phyloP scores from a whole-genome alignment of 2,113 vertebrate species.

The Lates calcarifer region DNA sequence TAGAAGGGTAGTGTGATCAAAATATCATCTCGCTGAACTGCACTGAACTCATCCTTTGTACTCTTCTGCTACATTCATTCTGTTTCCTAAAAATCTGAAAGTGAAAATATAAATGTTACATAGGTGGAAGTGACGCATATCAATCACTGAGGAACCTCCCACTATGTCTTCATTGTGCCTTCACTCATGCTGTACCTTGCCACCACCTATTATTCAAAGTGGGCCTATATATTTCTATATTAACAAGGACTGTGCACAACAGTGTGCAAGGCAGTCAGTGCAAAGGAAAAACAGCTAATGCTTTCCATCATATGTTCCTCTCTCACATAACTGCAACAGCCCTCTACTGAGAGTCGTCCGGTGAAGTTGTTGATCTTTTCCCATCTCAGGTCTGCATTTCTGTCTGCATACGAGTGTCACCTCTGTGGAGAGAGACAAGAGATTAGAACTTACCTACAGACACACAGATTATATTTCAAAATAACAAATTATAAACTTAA shows the following conservation, averaged over 20 bases:
- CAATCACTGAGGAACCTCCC: neutral
- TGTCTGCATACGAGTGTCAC: conserved; percentile 45
- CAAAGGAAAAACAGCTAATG: conserved; percentile 31
- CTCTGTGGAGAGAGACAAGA: conserved; percentile 40
- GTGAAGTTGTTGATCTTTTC: neutral
- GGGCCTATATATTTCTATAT: neutral
- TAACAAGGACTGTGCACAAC: conserved; percentile 25
- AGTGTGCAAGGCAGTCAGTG: conserved; percentile 21
- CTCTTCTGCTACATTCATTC: conserved; percentile 12
- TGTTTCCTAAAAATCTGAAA: conserved; percentile 2
- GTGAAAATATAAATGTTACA: conserved; percentile 19
- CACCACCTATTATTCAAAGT: conserved; percentile 3
- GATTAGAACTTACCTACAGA: neutral
- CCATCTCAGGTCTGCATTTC: conserved; percentile 61
- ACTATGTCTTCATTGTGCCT: neutral
- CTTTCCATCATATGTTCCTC: conserved; percentile 18
- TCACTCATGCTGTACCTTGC: conserved; percentile 4
- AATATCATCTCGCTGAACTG: neutral
- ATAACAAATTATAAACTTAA: neutral
- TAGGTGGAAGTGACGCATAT: neutral
- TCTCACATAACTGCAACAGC: conserved; percentile 31
- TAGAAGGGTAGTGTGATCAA: conserved; percentile 12
- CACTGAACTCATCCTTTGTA: neutral
- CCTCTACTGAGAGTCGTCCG: conserved; percentile 23
- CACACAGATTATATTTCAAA: neutral